A percentile compares a stretch with the other conserved stretches of the same genome.
phyloP scores from a whole-genome alignment of 1,140 invertebrate genomes.

The Achatina immaculata region DNA sequence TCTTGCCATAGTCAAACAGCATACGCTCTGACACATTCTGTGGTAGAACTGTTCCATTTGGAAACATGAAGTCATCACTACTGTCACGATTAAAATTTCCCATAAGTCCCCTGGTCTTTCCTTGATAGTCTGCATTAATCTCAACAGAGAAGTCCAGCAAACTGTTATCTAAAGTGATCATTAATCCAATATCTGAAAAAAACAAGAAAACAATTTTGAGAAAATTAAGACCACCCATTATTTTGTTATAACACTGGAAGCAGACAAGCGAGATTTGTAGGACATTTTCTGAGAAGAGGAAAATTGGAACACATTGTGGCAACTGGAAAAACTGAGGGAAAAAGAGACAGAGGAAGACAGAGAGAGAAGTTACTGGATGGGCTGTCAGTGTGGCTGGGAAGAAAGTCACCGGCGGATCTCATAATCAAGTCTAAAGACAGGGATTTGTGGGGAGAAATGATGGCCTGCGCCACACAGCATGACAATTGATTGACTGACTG shows the following conservation, averaged over 20 bases:
- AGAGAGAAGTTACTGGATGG: too few relatives aligned
- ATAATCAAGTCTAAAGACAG: too few relatives aligned
- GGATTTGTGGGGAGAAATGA: too few relatives aligned
- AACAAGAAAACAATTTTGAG: conserved; percentile 69
- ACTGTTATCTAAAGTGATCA: neutral
- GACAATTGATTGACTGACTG: too few relatives aligned
- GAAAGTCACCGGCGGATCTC: too few relatives aligned
- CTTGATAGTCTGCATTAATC: conserved; percentile 5
- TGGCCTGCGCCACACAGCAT: too few relatives aligned
- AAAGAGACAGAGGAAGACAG: too few relatives aligned
- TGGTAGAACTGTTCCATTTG: conserved; percentile 26
- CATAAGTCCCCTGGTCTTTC: conserved; percentile 33
- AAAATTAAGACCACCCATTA: neutral
- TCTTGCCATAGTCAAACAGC: conserved; percentile 39
- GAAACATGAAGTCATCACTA: conserved; percentile 41
- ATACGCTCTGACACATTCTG: conserved; percentile 4
- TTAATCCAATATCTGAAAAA: conserved; percentile 25
- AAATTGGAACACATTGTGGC: too few relatives aligned
- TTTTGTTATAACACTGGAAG: neutral
- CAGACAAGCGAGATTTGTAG: too few relatives aligned
- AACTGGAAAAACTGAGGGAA: too few relatives aligned
- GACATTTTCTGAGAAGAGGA: too few relatives aligned
- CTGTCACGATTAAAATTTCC: conserved; percentile 42
- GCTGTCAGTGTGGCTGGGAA: too few relatives aligned
- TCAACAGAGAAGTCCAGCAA: conserved; percentile 66